Conservation (phyloP, 2,888 invertebrate species). For the Diarsia dahlii region DNA sequence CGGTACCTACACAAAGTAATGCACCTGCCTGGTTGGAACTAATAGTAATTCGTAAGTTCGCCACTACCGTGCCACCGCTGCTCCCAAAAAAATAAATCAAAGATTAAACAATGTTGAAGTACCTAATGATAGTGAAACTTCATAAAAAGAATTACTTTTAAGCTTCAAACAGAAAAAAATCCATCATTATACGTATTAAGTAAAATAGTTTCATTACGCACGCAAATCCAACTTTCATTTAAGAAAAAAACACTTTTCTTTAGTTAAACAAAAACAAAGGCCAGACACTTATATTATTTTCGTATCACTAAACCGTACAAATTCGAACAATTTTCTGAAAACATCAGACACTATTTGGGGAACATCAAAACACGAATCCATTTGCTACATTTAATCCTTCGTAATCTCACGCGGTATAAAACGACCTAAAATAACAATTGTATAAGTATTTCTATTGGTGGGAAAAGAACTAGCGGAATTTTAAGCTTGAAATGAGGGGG, state of each 20-base stretch:
- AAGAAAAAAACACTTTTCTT: conserved; percentile 19
- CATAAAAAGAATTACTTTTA: background rate
- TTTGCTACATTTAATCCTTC: conserved; percentile 62
- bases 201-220: conserved; percentile 9
- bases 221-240: conserved; percentile 13
- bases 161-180: background rate
- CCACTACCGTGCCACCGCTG: no score
- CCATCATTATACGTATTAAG: conserved; percentile 3
- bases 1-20: no score
- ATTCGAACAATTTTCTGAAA: conserved; percentile 46
- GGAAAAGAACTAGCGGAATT: conserved; percentile 62
- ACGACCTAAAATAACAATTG: conserved; percentile 62
- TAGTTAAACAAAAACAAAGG: conserved; percentile 22
- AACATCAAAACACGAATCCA: conserved; percentile 61
- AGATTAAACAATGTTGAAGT: background rate
- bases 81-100: background rate
- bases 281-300: conserved; percentile 26
- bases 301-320: conserved; percentile 43
- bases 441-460: conserved; percentile 40
- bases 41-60: no score
- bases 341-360: conserved; percentile 42
- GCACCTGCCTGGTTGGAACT: no score
- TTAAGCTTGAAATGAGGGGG: conserved; percentile 60
- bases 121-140: background rate
- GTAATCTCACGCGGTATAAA: conserved; percentile 51